Percentiles rank a stretch among this genome's conserved stretches.
phyloP scores from a whole-genome alignment of 2,113 vertebrate species.

The Vulpes lagopus region DNA sequence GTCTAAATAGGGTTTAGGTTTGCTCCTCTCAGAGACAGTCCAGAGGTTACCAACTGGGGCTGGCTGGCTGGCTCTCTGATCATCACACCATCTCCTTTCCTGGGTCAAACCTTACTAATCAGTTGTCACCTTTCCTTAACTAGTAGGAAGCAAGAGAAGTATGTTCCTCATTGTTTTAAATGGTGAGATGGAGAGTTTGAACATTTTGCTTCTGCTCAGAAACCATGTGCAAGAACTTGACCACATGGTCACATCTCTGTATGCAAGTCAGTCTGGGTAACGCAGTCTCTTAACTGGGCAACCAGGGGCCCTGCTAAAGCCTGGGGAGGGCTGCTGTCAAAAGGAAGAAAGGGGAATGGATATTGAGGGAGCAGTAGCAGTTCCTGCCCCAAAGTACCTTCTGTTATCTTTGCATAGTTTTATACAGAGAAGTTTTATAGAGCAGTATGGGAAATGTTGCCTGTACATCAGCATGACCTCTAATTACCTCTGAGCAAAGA shows the following conservation, averaged over 20 bases:
- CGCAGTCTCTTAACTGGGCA: too few species aligned
- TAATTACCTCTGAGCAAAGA: background rate
- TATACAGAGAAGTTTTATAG: background rate
- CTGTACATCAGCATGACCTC: too few species aligned
- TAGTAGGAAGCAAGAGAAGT: background rate
- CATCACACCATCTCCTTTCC: background rate
- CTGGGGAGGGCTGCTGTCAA: background rate
- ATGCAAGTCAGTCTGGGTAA: background rate
- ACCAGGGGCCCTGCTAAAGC: background rate
- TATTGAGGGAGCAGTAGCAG: too few species aligned
- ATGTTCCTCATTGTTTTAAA: background rate
- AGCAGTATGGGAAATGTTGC: background rate
- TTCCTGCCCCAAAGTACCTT: background rate
- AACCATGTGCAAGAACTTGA: background rate
- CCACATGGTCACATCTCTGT: background rate
- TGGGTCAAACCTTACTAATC: background rate
- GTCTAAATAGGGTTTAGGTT: background rate
- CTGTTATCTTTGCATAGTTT: background rate
- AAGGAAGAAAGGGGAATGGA: background rate
- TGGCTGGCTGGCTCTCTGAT: background rate
- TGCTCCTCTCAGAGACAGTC: background rate
- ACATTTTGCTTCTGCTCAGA: background rate
- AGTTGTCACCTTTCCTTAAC: background rate
- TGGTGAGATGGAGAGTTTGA: background rate
- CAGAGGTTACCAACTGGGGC: background rate